Evolutionary conservation across 2,888 invertebrate species (phyloP).

Genomic region (Ametastegia equiseti): DNA sequence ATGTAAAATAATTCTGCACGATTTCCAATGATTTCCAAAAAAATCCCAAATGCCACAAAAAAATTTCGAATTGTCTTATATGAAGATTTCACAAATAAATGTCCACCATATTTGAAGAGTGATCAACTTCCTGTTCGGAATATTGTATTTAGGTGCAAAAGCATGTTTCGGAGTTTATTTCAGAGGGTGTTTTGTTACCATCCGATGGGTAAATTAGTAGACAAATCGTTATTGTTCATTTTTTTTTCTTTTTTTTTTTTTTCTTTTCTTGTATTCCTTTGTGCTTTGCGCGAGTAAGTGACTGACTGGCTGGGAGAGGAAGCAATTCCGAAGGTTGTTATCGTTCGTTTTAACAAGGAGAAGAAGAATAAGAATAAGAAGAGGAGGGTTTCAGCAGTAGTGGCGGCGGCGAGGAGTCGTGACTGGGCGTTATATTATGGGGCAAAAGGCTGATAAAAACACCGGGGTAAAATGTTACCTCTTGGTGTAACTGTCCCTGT

Average conservation of each 20-base stretch:
- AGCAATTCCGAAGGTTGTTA: conserved; percentile 23
- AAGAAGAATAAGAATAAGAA: not conserved
- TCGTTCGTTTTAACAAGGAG: conserved; percentile 29
- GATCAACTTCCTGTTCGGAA: too few species aligned
- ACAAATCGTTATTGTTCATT: too few species aligned
- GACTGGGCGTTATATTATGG: conserved; percentile 30
- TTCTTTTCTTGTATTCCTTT: not conserved
- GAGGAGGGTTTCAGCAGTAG: not conserved
- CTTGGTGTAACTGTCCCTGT: conserved; percentile 45
- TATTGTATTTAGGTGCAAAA: too few species aligned
- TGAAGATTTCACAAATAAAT: too few species aligned
- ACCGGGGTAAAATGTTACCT: conserved; percentile 25
- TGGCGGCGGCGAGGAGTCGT: not conserved
- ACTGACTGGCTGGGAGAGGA: conserved; percentile 1
- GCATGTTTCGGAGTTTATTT: too few species aligned
- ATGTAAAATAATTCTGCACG: too few species aligned
- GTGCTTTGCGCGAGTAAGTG: not conserved
- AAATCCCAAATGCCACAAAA: too few species aligned
- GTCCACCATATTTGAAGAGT: too few species aligned
- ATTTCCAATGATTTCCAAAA: too few species aligned
- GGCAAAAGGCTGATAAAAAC: conserved; percentile 27
- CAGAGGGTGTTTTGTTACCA: too few species aligned
- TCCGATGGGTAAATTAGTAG: too few species aligned
- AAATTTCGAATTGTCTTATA: too few species aligned
- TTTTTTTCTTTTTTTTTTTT: not conserved